Percentiles rank a stretch among this genome's conserved stretches.
Evolutionary conservation across 92 coral and sea anemone genomes (phyloP).

Genomic region (Pocillopora grandis): DNA sequence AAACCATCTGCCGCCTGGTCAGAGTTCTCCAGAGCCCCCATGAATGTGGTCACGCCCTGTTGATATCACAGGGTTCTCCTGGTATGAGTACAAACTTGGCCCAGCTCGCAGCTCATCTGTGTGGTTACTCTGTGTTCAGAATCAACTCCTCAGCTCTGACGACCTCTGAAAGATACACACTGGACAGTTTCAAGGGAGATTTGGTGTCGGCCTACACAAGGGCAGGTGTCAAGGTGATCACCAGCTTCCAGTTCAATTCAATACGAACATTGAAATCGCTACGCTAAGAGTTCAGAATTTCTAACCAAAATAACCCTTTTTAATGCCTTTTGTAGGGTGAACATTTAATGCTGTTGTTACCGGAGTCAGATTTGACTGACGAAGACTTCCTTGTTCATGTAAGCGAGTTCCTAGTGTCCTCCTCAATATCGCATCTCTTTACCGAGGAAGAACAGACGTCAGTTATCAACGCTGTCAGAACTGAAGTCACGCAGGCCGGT

Average conservation of each 20-base stretch:
- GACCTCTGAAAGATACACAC: conserved; percentile 63
- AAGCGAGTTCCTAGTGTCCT: conserved; percentile 97
- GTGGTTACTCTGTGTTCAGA: conserved; percentile 90
- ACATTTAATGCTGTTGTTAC: conserved; percentile 82
- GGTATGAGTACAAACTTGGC: conserved; percentile 91
- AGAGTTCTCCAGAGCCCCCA: conserved; percentile 94
- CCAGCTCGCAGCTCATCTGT: conserved; percentile 91
- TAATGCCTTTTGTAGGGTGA: conserved; percentile 69
- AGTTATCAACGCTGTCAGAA: conserved; percentile 94
- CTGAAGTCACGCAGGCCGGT: conserved; percentile 99
- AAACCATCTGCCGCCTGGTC: conserved; percentile 93
- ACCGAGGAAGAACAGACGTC: conserved; percentile 97
- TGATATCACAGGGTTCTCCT: conserved; percentile 95
- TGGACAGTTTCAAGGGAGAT: conserved; percentile 87
- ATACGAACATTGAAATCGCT: not conserved
- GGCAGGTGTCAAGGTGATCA: conserved; percentile 95
- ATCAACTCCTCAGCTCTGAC: conserved; percentile 84
- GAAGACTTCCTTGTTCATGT: conserved; percentile 89
- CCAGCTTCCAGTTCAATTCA: not conserved
- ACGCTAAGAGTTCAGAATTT: not conserved
- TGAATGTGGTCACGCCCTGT: conserved; percentile 95
- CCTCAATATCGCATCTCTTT: conserved; percentile 92
- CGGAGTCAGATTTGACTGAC: conserved; percentile 82
- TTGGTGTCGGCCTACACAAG: conserved; percentile 91
- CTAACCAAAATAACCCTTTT: not conserved